Evolutionary conservation across 2,888 invertebrate genomes (phyloP).

Genomic region (Sarcophaga subvicina): DNA sequence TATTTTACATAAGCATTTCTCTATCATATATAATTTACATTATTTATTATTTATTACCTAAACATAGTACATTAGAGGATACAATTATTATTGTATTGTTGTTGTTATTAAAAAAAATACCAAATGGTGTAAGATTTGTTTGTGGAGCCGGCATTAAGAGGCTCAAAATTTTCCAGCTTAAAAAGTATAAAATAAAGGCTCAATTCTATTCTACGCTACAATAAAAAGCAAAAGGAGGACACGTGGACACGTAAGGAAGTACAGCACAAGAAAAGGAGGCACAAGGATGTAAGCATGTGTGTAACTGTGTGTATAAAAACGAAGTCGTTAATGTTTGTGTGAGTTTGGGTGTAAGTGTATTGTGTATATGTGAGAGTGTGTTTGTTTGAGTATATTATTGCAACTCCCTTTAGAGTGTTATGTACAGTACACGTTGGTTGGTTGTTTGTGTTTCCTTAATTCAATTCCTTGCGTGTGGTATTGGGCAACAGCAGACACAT

Average conservation of each 20-base stretch:
- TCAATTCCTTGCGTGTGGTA: constrained; percentile 90
- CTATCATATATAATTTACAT: constrained; percentile 67
- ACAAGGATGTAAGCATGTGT: constrained; percentile 35
- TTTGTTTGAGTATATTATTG: constrained; percentile 38
- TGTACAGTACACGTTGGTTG: too few species aligned
- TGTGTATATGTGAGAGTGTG: constrained; percentile 33
- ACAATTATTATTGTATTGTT: too few species aligned
- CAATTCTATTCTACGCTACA: constrained; percentile 40
- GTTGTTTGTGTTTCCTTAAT: constrained; percentile 71
- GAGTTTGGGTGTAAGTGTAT: background rate
- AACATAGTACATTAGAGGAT: constrained; percentile 62
- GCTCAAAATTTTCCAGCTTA: constrained; percentile 21
- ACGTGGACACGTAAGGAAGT: too few species aligned
- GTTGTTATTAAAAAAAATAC: constrained; percentile 33
- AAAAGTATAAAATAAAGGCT: constrained; percentile 7
- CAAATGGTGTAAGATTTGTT: constrained; percentile 46
- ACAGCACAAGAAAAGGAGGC: too few species aligned
- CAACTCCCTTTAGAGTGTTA: background rate
- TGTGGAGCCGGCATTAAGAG: constrained; percentile 66
- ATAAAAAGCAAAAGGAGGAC: too few species aligned
- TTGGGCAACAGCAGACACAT: constrained; percentile 94
- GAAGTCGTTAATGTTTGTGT: constrained; percentile 9
- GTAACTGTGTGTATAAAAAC: too few species aligned
- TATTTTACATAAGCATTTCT: constrained; percentile 65
- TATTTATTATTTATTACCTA: constrained; percentile 63